Evolutionary conservation across 2,888 invertebrate species (phyloP), one percentile per base, ranked within the genome.

Genomic region (Cordylochernes scorpioides): DNA sequence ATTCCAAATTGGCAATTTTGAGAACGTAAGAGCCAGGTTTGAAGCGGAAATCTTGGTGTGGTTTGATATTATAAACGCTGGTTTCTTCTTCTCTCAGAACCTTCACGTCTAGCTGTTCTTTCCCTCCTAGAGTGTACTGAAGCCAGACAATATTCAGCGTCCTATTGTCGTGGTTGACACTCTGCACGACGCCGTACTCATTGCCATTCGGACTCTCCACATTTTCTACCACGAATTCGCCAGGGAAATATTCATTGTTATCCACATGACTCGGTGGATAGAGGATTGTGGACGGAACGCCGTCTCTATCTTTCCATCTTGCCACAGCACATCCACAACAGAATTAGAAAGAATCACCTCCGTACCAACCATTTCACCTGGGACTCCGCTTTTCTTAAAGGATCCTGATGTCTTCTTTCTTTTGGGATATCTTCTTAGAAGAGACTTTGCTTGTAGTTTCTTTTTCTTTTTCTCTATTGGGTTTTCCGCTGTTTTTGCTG

Each of bases 261-360:
- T 91, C 88, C 45, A 91, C 57, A 48, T 88, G 82, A 50, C 84
- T 80, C 41, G 86, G 80, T 3, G 84, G 88, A 54, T 75, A 82
- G 13, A 91, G 59, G 36, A 80, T 71, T 1, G 73, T 72, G 0
- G 86, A 84, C 1, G 75, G 71, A 43, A 88, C 71, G 33, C 69
- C 48, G 65, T 59, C 59, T 88, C 86, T 39, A 78, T 69, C 0
- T 71, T 68, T 17, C 86, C 86, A 54, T 88, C 80, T 67, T 74
- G 67, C 67, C 67, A 67, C 33, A 66, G 61, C 39, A 82, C 74
- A 47, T 71, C 72, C n/a, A 72, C 73, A 32, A 62, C 61, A 38
- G 77, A 73, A 46, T 65, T 65, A 9, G 78, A 75, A 45, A 72
- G 68, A 41, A 77, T 60, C 7, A 74, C 69, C 56, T 78, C 78